phyloP scores from a whole-genome alignment of 2,797 vertebrate genomes.

The Eulemur mongoz region DNA sequence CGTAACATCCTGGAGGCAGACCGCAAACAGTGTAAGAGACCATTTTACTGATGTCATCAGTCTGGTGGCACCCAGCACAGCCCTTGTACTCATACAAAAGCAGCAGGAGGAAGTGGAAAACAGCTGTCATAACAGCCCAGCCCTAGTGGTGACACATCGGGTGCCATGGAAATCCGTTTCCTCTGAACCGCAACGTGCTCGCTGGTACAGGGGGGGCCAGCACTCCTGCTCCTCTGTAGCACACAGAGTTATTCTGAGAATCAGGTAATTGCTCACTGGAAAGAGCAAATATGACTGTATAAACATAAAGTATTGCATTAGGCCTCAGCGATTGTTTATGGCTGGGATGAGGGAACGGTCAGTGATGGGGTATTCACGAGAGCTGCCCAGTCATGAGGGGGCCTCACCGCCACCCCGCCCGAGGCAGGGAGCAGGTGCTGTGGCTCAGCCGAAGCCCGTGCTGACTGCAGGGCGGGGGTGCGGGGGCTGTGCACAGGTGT shows the following conservation, averaged over 20 bases:
- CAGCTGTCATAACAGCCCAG: neutral
- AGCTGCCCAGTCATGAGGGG: neutral
- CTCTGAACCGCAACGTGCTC: neutral
- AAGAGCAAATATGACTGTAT: neutral
- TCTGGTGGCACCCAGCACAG: neutral
- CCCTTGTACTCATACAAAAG: neutral
- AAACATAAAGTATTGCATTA: neutral
- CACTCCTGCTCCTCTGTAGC: neutral
- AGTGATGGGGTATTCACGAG: rapidly evolving
- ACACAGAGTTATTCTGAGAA: neutral
- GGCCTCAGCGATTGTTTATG: neutral
- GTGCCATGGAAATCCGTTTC: neutral
- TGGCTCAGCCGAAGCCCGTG: neutral
- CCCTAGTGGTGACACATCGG: too few species aligned
- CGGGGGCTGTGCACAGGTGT: neutral
- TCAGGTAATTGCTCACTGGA: neutral
- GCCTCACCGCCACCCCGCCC: rapidly evolving
- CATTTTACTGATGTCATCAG: neutral
- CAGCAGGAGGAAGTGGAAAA: neutral
- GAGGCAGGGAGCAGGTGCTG: neutral
- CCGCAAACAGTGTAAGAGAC: neutral
- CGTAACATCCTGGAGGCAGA: neutral
- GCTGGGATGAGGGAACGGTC: neutral
- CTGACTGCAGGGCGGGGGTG: neutral
- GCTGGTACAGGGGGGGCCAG: too few species aligned